phyloP scores from a whole-genome alignment of 2,797 vertebrate genomes.

The Gymnodraco acuticeps region DNA sequence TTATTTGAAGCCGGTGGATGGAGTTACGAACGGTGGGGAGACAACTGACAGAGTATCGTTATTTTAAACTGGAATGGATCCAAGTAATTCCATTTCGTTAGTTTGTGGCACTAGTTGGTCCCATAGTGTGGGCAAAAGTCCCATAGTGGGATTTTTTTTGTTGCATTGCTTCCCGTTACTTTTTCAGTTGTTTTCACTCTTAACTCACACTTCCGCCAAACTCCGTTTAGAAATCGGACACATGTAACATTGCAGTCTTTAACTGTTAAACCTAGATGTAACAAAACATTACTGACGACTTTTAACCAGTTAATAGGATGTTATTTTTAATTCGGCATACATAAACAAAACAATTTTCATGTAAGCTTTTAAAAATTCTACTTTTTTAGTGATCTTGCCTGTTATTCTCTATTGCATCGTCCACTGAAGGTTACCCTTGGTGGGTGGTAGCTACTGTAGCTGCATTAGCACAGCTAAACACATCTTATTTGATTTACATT shows the following conservation, averaged over 20 bases:
- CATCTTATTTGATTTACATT: neutral
- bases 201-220: neutral
- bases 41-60: neutral
- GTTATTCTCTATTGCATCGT: neutral
- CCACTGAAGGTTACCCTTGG: fast-evolving
- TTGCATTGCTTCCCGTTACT: neutral
- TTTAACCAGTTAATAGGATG: fast-evolving
- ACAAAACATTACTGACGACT: fast-evolving
- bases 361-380: fast-evolving
- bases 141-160: neutral
- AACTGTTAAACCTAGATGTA: fast-evolving
- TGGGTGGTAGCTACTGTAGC: neutral
- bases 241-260: neutral
- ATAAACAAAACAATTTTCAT: fast-evolving
- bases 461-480: neutral
- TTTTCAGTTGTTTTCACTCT: neutral
- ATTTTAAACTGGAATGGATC: neutral
- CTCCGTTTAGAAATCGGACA: neutral
- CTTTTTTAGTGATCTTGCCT: neutral
- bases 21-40: neutral
- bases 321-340: neutral
- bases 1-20: neutral
- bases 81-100: neutral
- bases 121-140: neutral
- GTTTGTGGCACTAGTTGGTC: neutral